Conservation (phyloP, 2,888 invertebrate genomes). For the Deroplatys truncata region DNA sequence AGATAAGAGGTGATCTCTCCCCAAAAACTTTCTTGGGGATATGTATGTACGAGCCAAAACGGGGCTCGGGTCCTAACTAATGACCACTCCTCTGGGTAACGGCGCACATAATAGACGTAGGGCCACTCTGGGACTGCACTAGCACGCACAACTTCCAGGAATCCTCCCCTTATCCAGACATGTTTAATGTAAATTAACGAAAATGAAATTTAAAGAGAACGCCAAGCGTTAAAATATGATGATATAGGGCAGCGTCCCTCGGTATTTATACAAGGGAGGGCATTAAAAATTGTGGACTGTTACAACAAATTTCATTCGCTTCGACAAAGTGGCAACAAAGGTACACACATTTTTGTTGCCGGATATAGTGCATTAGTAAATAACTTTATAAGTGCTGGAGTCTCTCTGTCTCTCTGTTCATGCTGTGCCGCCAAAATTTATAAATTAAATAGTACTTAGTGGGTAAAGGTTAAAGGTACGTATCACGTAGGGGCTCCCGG, state of each 20-base stretch:
- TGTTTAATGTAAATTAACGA: background rate
- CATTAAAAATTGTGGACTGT: too few species aligned
- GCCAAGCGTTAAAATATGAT: background rate
- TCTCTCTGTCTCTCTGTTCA: too few species aligned
- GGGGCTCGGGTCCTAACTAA: background rate
- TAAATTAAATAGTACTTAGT: too few species aligned
- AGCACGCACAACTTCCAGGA: background rate
- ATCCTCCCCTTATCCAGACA: background rate
- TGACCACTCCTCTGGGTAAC: background rate
- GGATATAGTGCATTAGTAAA: too few species aligned
- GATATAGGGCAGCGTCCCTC: background rate
- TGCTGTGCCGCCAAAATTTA: too few species aligned
- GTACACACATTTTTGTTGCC: too few species aligned
- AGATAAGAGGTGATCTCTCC: background rate
- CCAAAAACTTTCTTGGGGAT: constrained; percentile 5
- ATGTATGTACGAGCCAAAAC: constrained; percentile 2
- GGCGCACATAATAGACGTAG: background rate
- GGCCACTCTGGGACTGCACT: background rate
- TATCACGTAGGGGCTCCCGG: too few species aligned
- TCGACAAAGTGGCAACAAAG: too few species aligned
- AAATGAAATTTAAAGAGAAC: background rate
- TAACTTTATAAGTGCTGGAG: too few species aligned
- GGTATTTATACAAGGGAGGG: background rate
- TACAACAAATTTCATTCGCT: too few species aligned
- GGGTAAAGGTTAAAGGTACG: too few species aligned